Evolutionary conservation across 2,113 vertebrate species (phyloP).

Genomic region (Prionailurus bengalensis): DNA sequence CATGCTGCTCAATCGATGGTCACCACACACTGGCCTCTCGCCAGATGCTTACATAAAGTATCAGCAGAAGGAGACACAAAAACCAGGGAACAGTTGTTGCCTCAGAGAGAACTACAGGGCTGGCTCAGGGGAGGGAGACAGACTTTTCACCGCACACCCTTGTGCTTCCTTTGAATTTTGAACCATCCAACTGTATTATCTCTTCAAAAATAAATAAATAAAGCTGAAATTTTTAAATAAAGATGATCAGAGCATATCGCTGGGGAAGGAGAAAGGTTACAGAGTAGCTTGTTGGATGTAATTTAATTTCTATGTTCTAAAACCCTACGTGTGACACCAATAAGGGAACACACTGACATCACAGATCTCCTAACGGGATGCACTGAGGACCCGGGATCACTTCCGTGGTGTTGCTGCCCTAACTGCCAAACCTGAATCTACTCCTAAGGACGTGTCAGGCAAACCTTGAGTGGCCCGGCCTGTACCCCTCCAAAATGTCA

Average conservation of each 20-base stretch:
- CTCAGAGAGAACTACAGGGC: neutral
- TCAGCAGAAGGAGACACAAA: neutral
- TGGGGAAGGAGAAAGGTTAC: neutral
- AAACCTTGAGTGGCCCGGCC: neutral
- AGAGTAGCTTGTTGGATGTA: neutral
- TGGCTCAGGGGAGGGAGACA: neutral
- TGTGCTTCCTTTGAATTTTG: neutral
- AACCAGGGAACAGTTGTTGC: neutral
- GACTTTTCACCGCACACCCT: no score
- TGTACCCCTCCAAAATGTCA: neutral
- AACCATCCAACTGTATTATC: neutral
- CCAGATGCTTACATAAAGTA: neutral
- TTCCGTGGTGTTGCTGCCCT: neutral
- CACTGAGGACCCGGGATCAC: neutral
- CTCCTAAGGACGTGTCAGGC: neutral
- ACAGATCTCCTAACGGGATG: neutral
- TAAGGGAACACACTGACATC: neutral
- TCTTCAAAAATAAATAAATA: neutral
- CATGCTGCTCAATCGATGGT: neutral
- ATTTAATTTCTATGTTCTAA: neutral
- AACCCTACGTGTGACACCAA: neutral
- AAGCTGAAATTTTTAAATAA: neutral
- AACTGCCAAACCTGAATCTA: neutral
- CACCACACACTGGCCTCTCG: neutral
- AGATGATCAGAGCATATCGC: neutral